A percentile compares a stretch with the other conserved stretches of the same genome.
phyloP scores from a whole-genome alignment of 1,140 invertebrate species.

The Lepidostoma basale region DNA sequence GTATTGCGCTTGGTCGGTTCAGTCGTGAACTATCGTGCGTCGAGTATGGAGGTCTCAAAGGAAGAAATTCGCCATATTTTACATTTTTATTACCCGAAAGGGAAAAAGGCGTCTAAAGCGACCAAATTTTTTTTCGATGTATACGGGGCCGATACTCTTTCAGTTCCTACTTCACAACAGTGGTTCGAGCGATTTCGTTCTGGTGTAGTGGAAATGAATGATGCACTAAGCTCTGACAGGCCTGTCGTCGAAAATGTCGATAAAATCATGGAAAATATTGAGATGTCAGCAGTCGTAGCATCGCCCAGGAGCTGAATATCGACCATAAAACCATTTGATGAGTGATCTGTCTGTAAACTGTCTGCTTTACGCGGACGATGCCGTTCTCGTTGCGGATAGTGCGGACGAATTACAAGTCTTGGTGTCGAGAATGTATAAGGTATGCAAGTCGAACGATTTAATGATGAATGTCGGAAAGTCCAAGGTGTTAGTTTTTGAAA shows the following conservation, averaged over 20 bases:
- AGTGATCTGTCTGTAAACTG: too few species aligned
- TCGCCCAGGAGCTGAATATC: constrained; percentile 10
- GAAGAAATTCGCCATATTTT: constrained; percentile 11
- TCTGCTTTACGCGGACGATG: too few species aligned
- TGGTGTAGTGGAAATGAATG: constrained; percentile 7
- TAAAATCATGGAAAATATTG: constrained; percentile 13
- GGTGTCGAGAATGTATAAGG: too few species aligned
- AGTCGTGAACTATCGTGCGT: constrained; percentile 28
- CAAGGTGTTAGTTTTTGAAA: too few species aligned
- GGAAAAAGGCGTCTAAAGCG: too few species aligned
- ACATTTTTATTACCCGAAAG: too few species aligned
- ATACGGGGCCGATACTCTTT: constrained; percentile 10
- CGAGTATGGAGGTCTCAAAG: constrained; percentile 12
- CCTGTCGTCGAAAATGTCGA: constrained; percentile 8
- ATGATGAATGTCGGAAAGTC: too few species aligned
- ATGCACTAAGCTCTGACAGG: constrained; percentile 7
- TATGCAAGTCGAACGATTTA: too few species aligned
- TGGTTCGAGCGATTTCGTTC: constrained; percentile 2
- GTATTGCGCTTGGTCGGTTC: constrained; percentile 41
- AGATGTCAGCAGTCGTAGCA: constrained; percentile 12
- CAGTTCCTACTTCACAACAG: not conserved
- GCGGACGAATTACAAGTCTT: too few species aligned
- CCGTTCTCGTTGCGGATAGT: too few species aligned
- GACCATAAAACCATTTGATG: constrained; percentile 10
- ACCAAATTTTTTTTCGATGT: too few species aligned